phyloP scores from a whole-genome alignment of 2,888 invertebrate species.

The Brachyopa scutellaris region DNA sequence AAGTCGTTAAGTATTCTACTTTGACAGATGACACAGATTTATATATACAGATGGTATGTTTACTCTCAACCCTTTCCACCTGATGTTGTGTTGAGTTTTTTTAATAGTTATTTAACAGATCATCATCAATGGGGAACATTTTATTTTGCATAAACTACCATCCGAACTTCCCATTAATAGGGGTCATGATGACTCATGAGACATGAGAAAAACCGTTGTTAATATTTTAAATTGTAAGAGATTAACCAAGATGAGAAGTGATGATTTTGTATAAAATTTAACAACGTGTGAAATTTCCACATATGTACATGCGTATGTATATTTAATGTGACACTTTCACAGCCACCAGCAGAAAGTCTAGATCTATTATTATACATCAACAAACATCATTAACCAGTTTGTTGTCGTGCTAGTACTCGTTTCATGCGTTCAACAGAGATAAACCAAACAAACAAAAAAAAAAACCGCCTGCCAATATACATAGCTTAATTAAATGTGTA shows the following conservation, averaged over 20 bases:
- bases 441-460: too few species aligned
- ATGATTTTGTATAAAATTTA: too few species aligned
- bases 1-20: slow-evolving; percentile 19
- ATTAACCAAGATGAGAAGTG: too few species aligned
- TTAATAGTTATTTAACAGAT: neutral
- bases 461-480: neutral
- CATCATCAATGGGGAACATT: too few species aligned
- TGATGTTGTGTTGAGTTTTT: slow-evolving; percentile 18
- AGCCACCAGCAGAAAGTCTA: neutral
- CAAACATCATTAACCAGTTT: slow-evolving; percentile 34
- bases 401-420: neutral
- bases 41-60: too few species aligned
- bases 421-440: neutral
- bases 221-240: too few species aligned
- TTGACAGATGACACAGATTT: slow-evolving; percentile 28
- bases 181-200: too few species aligned
- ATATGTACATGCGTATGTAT: too few species aligned
- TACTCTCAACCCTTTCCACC: neutral
- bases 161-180: too few species aligned
- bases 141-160: too few species aligned
- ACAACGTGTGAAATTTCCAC: too few species aligned
- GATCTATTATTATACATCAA: neutral
- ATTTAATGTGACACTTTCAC: slow-evolving; percentile 24
- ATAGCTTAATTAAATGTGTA: slow-evolving; percentile 7
- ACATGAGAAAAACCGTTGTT: too few species aligned